Conservation (phyloP, 2,113 vertebrate species). For the Corvus moneduloides region DNA sequence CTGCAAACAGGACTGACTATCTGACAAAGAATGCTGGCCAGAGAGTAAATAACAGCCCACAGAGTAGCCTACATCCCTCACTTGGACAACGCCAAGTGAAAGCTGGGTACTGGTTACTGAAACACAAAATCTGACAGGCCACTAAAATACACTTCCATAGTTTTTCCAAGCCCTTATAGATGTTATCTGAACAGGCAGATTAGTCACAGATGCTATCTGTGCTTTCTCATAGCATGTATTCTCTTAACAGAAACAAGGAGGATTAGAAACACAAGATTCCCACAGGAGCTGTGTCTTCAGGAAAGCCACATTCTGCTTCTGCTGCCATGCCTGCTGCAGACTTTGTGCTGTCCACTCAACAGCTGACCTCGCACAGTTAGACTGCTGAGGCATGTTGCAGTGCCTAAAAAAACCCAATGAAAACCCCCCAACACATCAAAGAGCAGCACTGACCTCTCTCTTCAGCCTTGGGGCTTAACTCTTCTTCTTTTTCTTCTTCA, state of each 20-base stretch:
- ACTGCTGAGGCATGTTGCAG: background rate
- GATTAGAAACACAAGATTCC: background rate
- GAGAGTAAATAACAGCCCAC: background rate
- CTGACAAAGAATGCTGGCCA: background rate
- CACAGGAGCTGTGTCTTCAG: background rate
- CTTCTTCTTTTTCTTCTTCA: conserved; percentile 83
- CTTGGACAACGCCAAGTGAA: background rate
- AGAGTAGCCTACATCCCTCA: background rate
- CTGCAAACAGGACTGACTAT: background rate
- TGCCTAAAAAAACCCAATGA: background rate
- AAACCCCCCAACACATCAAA: background rate
- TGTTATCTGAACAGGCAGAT: background rate
- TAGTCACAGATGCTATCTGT: background rate
- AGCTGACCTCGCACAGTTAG: background rate
- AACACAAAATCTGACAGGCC: background rate
- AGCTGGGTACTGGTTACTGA: background rate
- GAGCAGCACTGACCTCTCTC: conserved; percentile 71
- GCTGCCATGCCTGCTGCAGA: background rate
- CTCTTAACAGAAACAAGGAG: background rate
- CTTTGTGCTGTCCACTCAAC: background rate
- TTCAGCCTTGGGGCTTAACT: conserved; percentile 71
- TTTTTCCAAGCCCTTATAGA: background rate
- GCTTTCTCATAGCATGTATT: background rate
- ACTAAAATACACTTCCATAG: background rate
- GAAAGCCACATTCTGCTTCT: background rate